Evolutionary conservation across 2,113 vertebrate genomes (phyloP).

Genomic region (Camelus bactrianus): DNA sequence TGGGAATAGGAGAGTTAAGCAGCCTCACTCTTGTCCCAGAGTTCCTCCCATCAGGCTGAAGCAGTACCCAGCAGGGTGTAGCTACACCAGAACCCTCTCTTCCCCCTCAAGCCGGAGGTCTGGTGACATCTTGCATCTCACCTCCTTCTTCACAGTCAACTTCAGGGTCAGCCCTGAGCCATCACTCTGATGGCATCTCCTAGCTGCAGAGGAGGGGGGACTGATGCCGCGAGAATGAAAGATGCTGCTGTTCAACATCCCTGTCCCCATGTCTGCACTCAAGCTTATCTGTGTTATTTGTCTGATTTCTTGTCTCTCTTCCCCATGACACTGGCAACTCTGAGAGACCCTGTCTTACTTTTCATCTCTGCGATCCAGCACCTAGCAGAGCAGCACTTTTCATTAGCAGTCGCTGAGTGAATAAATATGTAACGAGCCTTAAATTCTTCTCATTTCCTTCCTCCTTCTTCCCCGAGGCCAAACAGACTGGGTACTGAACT

Average conservation of each 20-base stretch:
- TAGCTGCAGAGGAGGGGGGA: no score
- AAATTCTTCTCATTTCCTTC: background rate
- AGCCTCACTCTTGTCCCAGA: background rate
- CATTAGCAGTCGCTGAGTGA: background rate
- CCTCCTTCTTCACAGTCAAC: background rate
- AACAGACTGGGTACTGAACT: background rate
- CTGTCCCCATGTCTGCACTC: background rate
- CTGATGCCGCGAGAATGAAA: background rate
- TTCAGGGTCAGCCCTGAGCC: background rate
- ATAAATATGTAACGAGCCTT: background rate
- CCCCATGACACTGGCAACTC: background rate
- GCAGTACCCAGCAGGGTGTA: background rate
- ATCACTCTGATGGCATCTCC: background rate
- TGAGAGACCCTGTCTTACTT: background rate
- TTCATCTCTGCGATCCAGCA: background rate
- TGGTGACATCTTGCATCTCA: background rate
- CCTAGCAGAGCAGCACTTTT: background rate
- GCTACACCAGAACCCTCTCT: background rate
- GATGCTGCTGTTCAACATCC: background rate
- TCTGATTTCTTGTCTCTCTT: background rate
- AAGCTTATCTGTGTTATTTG: background rate
- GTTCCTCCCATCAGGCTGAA: background rate
- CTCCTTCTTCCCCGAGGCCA: background rate
- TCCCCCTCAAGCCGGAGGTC: background rate
- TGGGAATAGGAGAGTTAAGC: background rate